phyloP scores from a whole-genome alignment of 1,140 invertebrate species.

The Apolygus lucorum region DNA sequence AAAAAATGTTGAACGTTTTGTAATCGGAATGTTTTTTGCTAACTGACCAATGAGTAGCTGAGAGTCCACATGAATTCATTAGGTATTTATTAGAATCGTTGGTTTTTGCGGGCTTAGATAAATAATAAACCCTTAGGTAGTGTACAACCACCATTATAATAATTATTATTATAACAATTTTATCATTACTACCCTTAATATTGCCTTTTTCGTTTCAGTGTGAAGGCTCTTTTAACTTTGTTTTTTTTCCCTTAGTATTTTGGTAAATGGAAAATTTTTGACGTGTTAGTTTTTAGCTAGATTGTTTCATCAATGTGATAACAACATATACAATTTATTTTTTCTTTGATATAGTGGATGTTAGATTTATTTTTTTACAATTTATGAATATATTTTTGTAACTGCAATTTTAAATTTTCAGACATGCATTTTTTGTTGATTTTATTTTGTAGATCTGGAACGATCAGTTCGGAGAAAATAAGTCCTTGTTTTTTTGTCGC shows the following conservation, averaged over 20 bases:
- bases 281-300: slow-evolving; percentile 10
- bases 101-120: no score
- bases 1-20: no score
- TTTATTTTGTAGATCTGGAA: not conserved
- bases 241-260: not conserved
- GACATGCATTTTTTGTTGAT: slow-evolving; percentile 4
- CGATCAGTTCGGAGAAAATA: not conserved
- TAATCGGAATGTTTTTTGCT: no score
- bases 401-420: slow-evolving; percentile 7
- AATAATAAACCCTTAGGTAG: not conserved
- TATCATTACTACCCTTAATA: not conserved
- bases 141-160: not conserved
- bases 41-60: no score
- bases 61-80: no score
- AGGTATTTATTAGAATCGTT: no score
- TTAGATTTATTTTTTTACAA: slow-evolving; percentile 15
- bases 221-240: not conserved
- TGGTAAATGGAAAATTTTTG: not conserved
- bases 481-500: not conserved
- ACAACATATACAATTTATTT: slow-evolving; percentile 12
- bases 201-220: not conserved
- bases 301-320: slow-evolving; percentile 10
- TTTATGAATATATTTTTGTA: slow-evolving; percentile 16
- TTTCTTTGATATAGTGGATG: slow-evolving; percentile 14
- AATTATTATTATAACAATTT: not conserved